Conservation (phyloP, 64 coral and sea anemone genomes). For the Trachythela sp. region DNA sequence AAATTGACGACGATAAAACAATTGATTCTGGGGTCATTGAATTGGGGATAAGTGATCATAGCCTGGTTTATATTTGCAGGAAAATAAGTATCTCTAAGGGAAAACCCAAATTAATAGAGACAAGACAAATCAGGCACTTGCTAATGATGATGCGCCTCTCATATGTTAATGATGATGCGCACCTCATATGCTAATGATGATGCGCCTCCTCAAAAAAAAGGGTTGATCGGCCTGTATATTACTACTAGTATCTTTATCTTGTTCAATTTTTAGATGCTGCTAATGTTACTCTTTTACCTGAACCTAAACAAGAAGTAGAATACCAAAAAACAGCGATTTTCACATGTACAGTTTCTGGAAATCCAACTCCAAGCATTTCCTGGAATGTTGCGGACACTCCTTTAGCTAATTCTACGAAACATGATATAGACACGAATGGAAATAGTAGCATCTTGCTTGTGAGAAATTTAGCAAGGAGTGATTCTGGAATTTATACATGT, state of each 20-base stretch:
- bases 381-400: neutral
- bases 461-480: neutral
- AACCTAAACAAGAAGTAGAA: neutral
- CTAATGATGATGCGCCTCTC: no score
- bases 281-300: neutral
- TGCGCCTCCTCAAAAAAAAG: no score
- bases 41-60: no score
- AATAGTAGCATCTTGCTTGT: neutral
- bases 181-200: no score
- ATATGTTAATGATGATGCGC: no score
- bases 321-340: neutral
- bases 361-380: neutral
- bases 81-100: no score
- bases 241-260: neutral
- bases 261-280: neutral
- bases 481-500: slow-evolving; percentile 12
- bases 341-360: neutral
- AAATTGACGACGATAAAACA: no score
- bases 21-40: no score
- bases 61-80: no score
- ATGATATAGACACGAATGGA: neutral
- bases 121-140: no score
- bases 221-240: neutral
- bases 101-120: no score
- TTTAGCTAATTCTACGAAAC: neutral